Evolutionary conservation across 1,140 invertebrate genomes (phyloP), one percentile per base, ranked within the genome.

Genomic region (Zophobas atratus): DNA sequence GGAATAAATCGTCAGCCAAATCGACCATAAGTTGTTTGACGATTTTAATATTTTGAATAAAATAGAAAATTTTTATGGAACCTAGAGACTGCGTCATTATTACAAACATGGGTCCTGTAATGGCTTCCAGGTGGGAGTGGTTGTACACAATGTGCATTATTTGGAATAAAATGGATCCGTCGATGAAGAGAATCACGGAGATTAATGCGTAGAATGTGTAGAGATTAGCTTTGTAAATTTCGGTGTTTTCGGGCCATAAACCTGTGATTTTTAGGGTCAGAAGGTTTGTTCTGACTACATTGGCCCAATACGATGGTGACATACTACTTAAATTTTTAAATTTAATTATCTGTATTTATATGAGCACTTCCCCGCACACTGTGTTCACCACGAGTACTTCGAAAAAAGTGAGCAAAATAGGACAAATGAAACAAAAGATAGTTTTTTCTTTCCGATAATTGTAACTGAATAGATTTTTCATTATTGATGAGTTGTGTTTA

Each of bases 201-300:
- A 70, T 70, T 6, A 70, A 39, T 1, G 34, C 48, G 48, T 72
- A 72, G 8, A 72, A 1, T 8, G 48, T 53, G 48, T 72, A 72
- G 6, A 49, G 39, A 43, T 53, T 34, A 35, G 1, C 5, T 5
- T 51, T 6, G n/a, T 51, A 55, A 39, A 38, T 6, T 39, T 72
- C 38, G 34, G 4, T 36, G 4, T 39, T 46, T 39, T 55, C 3
- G 6, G 70, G 70, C 70, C 70, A 72, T 2, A 72, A 53, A 1
- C 70, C 70, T 32, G 34, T 3, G 1, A 72, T 6, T 51, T 55
- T 63, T 8, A 63, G 38, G 2, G 38, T 38, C 6, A 63, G 5
- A 63, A 63, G n/a, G 35, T 63, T 63, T 1, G 33, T 38, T 8
- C 39, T 63, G 38, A 63, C 39, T 6, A 34, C 36, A 1, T 6